Evolutionary conservation across 2,113 vertebrate genomes (phyloP).

Genomic region (Eira barbara): DNA sequence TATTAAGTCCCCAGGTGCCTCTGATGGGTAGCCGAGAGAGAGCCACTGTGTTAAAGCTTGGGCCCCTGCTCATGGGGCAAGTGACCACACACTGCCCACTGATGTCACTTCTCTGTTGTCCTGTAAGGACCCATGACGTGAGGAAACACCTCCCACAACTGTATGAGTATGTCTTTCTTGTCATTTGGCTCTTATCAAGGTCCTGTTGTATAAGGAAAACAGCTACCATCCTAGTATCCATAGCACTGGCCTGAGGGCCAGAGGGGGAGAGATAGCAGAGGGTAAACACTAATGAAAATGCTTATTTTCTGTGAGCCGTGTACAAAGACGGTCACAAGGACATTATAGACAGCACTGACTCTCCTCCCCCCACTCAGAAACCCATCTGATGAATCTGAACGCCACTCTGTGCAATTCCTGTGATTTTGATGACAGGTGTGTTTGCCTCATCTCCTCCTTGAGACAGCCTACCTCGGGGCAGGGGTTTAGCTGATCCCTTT

Average conservation of each 20-base stretch:
- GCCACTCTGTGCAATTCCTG: rapidly evolving
- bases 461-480: neutral
- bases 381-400: rapidly evolving
- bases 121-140: no score
- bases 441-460: neutral
- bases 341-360: rapidly evolving
- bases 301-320: rapidly evolving
- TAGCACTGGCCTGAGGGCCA: neutral
- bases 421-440: rapidly evolving
- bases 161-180: no score
- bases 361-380: neutral
- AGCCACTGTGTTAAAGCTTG: neutral
- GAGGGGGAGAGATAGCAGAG: neutral
- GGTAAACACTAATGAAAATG: neutral
- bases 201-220: no score
- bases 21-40: neutral
- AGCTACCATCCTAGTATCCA: neutral
- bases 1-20: neutral
- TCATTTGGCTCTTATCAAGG: no score
- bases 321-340: neutral
- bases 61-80: neutral
- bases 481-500: neutral
- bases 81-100: neutral
- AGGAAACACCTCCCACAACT: no score
- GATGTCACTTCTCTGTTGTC: neutral